A percentile compares a stretch with the other conserved stretches of the same genome.
Conservation (phyloP, 2,797 vertebrate species). For the Sorex maritimensis region DNA sequence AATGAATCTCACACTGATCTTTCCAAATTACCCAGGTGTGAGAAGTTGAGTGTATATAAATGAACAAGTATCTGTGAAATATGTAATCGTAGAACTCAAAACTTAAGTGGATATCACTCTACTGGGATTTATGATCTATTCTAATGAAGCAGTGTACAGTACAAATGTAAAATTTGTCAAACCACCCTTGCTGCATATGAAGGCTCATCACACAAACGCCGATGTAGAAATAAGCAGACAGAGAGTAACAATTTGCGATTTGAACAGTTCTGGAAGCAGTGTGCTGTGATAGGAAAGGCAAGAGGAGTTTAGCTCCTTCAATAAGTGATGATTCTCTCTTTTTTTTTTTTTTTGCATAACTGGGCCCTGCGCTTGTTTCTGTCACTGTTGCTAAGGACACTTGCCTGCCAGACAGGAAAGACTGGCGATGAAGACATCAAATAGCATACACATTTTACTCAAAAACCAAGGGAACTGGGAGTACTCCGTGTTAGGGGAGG, state of each 20-base stretch:
- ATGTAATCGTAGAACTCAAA: conserved; percentile 53
- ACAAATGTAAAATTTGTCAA: conserved; percentile 44
- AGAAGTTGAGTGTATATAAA: conserved; percentile 78
- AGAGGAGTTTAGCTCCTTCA: background rate
- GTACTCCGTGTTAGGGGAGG: conserved; percentile 25
- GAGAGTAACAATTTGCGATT: background rate
- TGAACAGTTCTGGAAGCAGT: conserved; percentile 19
- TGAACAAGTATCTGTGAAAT: conserved; percentile 75
- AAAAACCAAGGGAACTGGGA: conserved; percentile 67
- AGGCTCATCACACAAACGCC: background rate
- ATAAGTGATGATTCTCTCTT: conserved; percentile 47
- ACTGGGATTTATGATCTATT: conserved; percentile 61
- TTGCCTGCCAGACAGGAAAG: conserved; percentile 77
- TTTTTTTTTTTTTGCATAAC: background rate
- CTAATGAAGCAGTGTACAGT: conserved; percentile 77
- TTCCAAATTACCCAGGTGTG: conserved; percentile 80
- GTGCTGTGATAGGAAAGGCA: background rate
- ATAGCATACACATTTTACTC: conserved; percentile 56
- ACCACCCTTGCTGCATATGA: conserved; percentile 12
- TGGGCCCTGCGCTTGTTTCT: conserved; percentile 61
- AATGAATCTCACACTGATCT: conserved; percentile 44
- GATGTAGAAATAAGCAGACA: background rate
- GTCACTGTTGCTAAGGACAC: conserved; percentile 73
- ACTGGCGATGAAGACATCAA: conserved; percentile 72
- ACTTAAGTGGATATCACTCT: conserved; percentile 42